A percentile compares a stretch with the other conserved stretches of the same genome.
phyloP scores from a whole-genome alignment of 2,888 invertebrate species.

The Tetanocera ferruginea region DNA sequence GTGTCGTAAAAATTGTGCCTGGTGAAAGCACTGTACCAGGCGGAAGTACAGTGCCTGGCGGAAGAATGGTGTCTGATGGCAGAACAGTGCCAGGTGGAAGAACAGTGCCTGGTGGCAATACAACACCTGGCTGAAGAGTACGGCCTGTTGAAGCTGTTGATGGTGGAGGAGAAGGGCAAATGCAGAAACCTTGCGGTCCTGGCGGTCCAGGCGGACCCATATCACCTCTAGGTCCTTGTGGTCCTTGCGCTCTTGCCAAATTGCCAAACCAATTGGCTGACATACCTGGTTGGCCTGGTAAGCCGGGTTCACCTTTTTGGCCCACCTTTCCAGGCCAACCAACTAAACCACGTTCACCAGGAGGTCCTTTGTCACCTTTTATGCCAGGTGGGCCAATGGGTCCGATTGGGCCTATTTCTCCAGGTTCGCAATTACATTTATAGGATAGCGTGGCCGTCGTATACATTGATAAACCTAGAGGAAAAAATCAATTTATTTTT shows the following conservation, averaged over 20 bases:
- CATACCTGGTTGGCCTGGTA: conserved; percentile 14
- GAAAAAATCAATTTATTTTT: no score
- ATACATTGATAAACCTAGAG: no score
- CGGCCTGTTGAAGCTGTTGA: no score
- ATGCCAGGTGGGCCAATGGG: conserved; percentile 16
- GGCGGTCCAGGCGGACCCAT: conserved; percentile 4
- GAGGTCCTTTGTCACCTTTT: conserved; percentile 14
- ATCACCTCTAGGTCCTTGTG: conserved; percentile 10
- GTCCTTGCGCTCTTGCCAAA: no score
- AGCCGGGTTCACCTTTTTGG: not conserved
- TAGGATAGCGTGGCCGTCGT: not conserved
- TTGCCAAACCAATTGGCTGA: not conserved
- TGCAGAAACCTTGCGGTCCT: not conserved
- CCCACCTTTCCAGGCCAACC: not conserved
- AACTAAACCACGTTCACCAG: not conserved
- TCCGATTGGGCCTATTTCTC: not conserved
- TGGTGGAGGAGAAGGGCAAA: no score
- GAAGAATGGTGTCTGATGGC: no score
- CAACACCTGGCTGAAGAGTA: no score
- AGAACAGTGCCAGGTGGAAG: no score
- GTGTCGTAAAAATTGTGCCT: no score
- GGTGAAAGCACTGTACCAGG: no score
- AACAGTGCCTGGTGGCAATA: no score
- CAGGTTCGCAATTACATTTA: conserved; percentile 25
- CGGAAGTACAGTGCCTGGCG: no score